Evolutionary conservation across 2,113 vertebrate species (phyloP).

Genomic region (Ameiurus melas): DNA sequence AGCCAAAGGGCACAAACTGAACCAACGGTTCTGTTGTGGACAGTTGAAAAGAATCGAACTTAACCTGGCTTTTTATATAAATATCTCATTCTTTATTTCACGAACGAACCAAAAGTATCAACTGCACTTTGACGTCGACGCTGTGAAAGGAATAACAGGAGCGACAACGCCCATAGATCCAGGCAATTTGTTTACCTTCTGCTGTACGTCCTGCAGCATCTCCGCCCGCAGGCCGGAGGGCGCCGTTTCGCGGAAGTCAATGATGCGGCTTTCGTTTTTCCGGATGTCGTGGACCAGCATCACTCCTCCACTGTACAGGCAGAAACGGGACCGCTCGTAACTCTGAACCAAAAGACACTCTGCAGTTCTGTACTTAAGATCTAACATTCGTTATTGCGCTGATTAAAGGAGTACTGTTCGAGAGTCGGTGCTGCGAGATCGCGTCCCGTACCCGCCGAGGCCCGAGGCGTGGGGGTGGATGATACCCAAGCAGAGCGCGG

Average conservation of each 20-base stretch:
- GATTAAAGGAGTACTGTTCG: neutral
- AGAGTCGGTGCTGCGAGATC: neutral
- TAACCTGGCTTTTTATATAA: neutral
- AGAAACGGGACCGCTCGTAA: neutral
- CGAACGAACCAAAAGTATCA: neutral
- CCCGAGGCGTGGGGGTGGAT: constrained; percentile 92
- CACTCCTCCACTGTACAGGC: constrained; percentile 84
- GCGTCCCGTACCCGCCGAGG: constrained; percentile 82
- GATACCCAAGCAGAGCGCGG: constrained; percentile 87
- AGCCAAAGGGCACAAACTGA: neutral
- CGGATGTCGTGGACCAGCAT: constrained; percentile 95
- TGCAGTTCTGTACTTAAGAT: neutral
- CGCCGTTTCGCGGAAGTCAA: constrained; percentile 94
- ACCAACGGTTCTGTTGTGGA: too few species aligned
- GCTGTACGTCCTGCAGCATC: constrained; percentile 74
- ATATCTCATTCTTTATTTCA: neutral
- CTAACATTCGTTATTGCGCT: neutral
- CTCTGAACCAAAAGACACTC: neutral
- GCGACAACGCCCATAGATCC: neutral
- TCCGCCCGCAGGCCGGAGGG: constrained; percentile 80
- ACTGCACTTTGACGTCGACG: neutral
- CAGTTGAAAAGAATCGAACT: neutral
- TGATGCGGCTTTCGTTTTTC: constrained; percentile 85
- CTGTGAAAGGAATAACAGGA: neutral
- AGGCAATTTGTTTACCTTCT: constrained; percentile 69